These are phyloP conservation scores for Oreotrochilus melanogaster DNA, from an alignment of 2,113 vertebrate species.

Conservation along the genomic window DNA sequence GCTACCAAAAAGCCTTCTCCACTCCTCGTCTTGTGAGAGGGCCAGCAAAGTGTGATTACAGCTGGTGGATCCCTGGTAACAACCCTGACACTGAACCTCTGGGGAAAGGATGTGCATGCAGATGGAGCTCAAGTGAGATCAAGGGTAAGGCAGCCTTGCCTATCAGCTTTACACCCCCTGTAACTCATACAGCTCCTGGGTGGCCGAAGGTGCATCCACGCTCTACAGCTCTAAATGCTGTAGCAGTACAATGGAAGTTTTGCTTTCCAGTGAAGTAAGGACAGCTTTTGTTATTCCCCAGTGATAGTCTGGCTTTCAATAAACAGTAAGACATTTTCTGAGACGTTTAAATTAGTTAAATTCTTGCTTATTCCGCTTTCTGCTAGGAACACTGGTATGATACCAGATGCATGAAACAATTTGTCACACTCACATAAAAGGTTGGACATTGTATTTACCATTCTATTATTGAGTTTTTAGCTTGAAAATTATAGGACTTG, in stretches of 20 bases:
- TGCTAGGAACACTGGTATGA: neutral
- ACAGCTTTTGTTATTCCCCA: neutral
- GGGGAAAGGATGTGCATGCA: neutral
- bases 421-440: neutral
- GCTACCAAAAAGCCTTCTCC: neutral
- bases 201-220: neutral
- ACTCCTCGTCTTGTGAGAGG: neutral
- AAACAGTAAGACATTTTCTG: neutral
- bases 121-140: neutral
- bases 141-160: neutral
- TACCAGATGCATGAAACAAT: neutral
- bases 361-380: neutral
- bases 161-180: rapidly evolving
- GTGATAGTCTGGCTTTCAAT: neutral
- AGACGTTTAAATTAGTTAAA: neutral
- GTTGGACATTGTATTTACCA: neutral
- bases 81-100: neutral
- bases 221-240: neutral
- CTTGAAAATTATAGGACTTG: neutral
- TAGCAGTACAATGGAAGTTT: neutral
- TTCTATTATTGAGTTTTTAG: neutral
- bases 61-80: neutral
- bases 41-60: neutral
- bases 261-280: neutral
- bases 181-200: neutral